These are phyloP conservation scores for Drosophila elegans DNA, from an alignment of 1,140 invertebrate genomes.

Conservation along the genomic window DNA sequence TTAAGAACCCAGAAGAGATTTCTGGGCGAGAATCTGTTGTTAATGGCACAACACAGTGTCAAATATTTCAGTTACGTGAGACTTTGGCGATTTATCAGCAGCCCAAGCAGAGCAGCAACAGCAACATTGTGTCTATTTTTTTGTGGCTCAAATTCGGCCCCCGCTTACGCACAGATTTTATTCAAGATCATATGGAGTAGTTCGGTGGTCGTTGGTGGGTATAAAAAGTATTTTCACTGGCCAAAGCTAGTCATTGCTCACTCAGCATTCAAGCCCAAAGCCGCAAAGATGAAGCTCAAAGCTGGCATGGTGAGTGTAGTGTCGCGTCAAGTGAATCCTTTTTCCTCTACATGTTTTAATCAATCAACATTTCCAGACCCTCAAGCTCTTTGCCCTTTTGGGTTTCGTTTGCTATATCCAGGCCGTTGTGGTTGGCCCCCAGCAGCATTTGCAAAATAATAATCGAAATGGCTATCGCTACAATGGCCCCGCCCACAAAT, in stretches of 20 bases:
- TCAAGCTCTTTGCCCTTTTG: slow-evolving; percentile 6
- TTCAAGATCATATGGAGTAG: slow-evolving; percentile 40
- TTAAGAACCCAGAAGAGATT: neutral
- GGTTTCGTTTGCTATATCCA: slow-evolving; percentile 11
- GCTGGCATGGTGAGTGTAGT: slow-evolving; percentile 4
- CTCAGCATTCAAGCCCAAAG: slow-evolving; percentile 17
- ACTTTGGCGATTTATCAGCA: neutral
- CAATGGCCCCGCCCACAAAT: slow-evolving; percentile 69
- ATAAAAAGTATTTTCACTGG: slow-evolving; percentile 37
- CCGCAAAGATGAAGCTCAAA: slow-evolving; percentile 20
- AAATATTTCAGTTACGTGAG: slow-evolving; percentile 18
- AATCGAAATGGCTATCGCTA: slow-evolving; percentile 65
- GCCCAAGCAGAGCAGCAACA: neutral
- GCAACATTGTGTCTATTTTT: slow-evolving; percentile 1
- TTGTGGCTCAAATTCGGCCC: slow-evolving; percentile 11
- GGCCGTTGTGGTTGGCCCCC: slow-evolving; percentile 43
- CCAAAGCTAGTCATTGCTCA: slow-evolving; percentile 32
- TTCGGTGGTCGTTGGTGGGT: slow-evolving; percentile 10
- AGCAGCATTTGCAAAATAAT: slow-evolving; percentile 24
- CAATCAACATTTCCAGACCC: neutral
- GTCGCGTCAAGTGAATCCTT: no score
- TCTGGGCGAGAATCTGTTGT: slow-evolving; percentile 6
- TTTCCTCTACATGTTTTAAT: no score
- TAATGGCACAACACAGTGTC: slow-evolving; percentile 3
- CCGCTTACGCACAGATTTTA: slow-evolving; percentile 42